Percentiles rank a stretch among this genome's conserved stretches.
phyloP scores from a whole-genome alignment of 2,797 vertebrate species.

The Sparidentex hasta region DNA sequence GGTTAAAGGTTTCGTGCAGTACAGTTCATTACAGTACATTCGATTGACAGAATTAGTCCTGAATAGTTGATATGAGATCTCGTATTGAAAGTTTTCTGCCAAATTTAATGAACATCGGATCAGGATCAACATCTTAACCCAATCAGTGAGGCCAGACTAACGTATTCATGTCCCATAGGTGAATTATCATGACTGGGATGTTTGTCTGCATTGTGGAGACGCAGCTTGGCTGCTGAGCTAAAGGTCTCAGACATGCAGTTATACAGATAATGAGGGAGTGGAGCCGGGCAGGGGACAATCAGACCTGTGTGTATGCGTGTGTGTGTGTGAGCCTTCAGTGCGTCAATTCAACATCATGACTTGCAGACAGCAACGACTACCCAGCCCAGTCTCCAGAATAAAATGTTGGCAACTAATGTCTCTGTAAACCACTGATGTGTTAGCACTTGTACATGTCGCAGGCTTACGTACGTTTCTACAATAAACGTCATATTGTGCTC shows the following conservation, averaged over 20 bases:
- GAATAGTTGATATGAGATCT: background rate
- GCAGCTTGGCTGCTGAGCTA: conserved; percentile 51
- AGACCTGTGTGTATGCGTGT: conserved; percentile 68
- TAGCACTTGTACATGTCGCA: no score
- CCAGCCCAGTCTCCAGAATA: no score
- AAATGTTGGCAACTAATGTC: no score
- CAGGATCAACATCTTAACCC: conserved; percentile 41
- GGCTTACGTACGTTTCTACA: no score
- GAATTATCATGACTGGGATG: conserved; percentile 64
- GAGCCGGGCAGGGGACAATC: conserved; percentile 76
- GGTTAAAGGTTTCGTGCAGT: background rate
- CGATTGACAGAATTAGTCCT: conserved; percentile 2
- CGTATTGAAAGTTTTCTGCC: background rate
- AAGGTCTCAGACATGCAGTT: conserved; percentile 80
- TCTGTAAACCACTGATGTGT: no score
- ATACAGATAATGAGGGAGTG: conserved; percentile 80
- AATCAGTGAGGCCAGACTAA: conserved; percentile 45
- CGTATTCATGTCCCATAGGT: conserved; percentile 46
- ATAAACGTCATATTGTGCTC: no score
- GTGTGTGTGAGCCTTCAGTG: conserved; percentile 29
- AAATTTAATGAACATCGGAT: conserved; percentile 40
- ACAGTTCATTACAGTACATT: background rate
- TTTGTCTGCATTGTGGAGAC: conserved; percentile 65
- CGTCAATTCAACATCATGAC: conserved; percentile 40
- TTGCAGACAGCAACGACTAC: conserved; percentile 40